Evolutionary conservation across 2,888 invertebrate genomes (phyloP), one percentile per base, ranked within the genome.

Genomic region (Parnassius glacialis): DNA sequence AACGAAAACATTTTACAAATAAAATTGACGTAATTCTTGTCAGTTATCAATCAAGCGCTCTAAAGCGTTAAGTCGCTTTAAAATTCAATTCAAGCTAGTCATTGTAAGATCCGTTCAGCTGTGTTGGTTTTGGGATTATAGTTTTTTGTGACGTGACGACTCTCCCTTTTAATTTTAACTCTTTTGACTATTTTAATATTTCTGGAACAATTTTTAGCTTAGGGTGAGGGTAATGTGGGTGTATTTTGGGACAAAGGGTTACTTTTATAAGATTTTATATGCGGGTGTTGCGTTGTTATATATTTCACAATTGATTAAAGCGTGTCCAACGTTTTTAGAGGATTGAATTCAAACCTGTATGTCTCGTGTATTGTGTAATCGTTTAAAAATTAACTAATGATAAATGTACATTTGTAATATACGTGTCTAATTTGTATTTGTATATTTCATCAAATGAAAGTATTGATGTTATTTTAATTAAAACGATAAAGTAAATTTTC

Each of bases 161-260:
- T 87, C 87, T 84, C 79, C 80, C 74, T 62, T 85, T 90, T 86
- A 90, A 87, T 85, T 90, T 90, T 88, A 91, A 90, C 90, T 90
- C 90, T 90, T 90, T 90, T 88, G 83, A 87, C 87, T 88, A 87
- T 90, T 91, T 90, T 89, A 91, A 90, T 90, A 90, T 88, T 90
- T 89, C 80, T 85, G 83, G 84, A 84, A 85, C 80, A 78, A 80
- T 85, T 84, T 87, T 84, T 82, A 79, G 79, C 47, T 53, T 61
- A 48, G 57, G 57, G 57, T 52, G 52, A 57, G 57, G 57, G 57
- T 62, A 62, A 62, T 59, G 62, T 59, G 62, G 58, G 62, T 62
- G 62, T 62, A 62, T 62, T 62, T 62, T 48, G 48, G 62, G 62
- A 62, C 59, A 60, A 62, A 62, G 59, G 61, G 57, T 59, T 62